Percentiles rank a stretch among this genome's conserved stretches.
phyloP scores from a whole-genome alignment of 2,113 vertebrate genomes.

The Podilymbus podiceps region DNA sequence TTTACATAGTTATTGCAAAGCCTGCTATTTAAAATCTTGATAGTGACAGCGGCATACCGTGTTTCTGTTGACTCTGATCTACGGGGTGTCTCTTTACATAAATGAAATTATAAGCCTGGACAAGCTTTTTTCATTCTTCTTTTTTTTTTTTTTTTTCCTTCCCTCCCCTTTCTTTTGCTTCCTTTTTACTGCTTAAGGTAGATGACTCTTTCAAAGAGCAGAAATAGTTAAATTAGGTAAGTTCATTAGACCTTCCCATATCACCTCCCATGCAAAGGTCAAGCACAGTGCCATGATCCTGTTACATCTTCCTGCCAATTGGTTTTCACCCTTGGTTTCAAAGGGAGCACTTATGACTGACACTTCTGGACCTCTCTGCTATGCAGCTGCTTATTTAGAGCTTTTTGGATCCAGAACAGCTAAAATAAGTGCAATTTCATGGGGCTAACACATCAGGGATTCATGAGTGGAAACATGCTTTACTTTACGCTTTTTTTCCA shows the following conservation, averaged over 20 bases:
- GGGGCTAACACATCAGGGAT: conserved; percentile 47
- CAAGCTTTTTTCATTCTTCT: background rate
- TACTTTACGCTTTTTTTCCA: background rate
- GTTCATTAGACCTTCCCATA: conserved; percentile 44
- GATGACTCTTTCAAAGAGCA: background rate
- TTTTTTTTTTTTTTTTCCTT: background rate
- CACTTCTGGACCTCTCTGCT: conserved; percentile 61
- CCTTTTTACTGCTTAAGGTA: background rate
- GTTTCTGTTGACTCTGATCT: conserved; percentile 52
- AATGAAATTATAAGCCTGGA: background rate
- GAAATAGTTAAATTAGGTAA: conserved; percentile 69
- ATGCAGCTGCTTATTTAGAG: conserved; percentile 74
- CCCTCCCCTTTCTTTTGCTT: background rate
- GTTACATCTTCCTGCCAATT: conserved; percentile 76
- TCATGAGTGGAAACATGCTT: conserved; percentile 18
- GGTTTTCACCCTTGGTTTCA: conserved; percentile 67
- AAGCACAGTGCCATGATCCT: conserved; percentile 57
- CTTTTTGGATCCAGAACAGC: conserved; percentile 42
- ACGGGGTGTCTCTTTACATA: background rate
- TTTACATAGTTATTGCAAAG: conserved; percentile 65
- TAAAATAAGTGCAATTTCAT: conserved; percentile 58
- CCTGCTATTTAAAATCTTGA: conserved; percentile 59
- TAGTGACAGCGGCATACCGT: background rate
- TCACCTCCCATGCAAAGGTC: conserved; percentile 64
- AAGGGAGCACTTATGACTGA: conserved; percentile 70